phyloP scores from a whole-genome alignment of 1,140 invertebrate genomes.

The Phymastichus coffea region DNA sequence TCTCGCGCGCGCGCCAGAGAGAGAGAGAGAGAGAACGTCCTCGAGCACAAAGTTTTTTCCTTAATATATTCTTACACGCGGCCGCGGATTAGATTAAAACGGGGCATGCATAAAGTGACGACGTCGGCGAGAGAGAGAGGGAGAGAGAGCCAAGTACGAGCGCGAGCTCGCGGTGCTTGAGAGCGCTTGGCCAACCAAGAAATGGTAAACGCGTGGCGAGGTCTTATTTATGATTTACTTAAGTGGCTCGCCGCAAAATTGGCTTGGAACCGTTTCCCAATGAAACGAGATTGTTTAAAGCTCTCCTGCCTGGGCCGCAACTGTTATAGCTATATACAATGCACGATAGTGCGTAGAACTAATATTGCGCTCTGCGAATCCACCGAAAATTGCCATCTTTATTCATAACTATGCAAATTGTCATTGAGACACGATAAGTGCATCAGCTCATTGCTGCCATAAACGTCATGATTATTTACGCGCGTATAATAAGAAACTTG shows the following conservation, averaged over 20 bases:
- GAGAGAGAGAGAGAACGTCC: slow-evolving; percentile 6
- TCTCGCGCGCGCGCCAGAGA: slow-evolving; percentile 41
- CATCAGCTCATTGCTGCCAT: too few species aligned
- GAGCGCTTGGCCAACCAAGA: slow-evolving; percentile 31
- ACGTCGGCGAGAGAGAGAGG: neutral
- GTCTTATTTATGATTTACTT: slow-evolving; percentile 56
- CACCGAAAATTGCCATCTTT: too few species aligned
- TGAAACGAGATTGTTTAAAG: too few species aligned
- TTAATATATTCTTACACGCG: slow-evolving; percentile 58
- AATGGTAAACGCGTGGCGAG: slow-evolving; percentile 41
- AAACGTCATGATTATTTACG: too few species aligned
- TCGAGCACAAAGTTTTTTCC: slow-evolving; percentile 48
- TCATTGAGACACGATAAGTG: too few species aligned
- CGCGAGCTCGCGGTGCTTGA: slow-evolving; percentile 25
- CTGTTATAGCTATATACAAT: too few species aligned
- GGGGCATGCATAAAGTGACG: slow-evolving; percentile 45
- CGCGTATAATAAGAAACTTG: too few species aligned
- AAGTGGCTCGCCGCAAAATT: slow-evolving; percentile 31
- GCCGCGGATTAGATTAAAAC: slow-evolving; percentile 56
- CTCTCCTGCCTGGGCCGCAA: too few species aligned
- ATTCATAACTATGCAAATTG: too few species aligned
- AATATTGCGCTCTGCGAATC: too few species aligned
- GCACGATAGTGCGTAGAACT: too few species aligned
- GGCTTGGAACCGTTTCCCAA: too few species aligned
- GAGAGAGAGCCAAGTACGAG: slow-evolving; percentile 18